A percentile compares a stretch with the other conserved stretches of the same genome.
phyloP scores from a whole-genome alignment of 37 sponge, comb jelly and placozoan species.

The Tethya wilhelma region DNA sequence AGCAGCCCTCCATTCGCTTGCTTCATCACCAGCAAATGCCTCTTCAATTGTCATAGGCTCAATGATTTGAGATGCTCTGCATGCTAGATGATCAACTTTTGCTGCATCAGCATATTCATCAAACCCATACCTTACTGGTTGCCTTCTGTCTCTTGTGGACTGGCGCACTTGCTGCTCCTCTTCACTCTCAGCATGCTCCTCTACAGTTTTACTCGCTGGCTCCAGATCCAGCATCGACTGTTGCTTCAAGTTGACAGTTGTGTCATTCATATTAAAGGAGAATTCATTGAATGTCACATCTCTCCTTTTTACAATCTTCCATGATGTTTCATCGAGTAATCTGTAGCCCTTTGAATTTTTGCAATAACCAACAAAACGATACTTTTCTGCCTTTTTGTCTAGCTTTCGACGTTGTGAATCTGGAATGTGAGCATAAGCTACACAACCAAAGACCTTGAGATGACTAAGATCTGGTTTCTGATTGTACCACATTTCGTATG shows the following conservation, averaged over 20 bases:
- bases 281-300: too few species aligned
- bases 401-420: constrained; percentile 30
- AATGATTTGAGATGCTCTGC: constrained; percentile 1
- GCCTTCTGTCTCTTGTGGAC: constrained; percentile 22
- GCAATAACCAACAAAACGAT: constrained; percentile 41
- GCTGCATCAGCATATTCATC: constrained; percentile 56
- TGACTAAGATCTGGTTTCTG: constrained; percentile 34
- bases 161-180: too few species aligned
- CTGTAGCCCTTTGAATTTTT: constrained; percentile 18
- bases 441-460: constrained; percentile 55
- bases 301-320: too few species aligned
- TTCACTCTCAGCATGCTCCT: not conserved
- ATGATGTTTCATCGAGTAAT: constrained; percentile 6
- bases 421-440: constrained; percentile 68
- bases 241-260: too few species aligned
- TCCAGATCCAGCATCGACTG: not conserved
- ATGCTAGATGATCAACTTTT: constrained; percentile 11
- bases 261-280: too few species aligned
- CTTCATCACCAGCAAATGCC: constrained; percentile 23
- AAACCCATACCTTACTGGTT: constrained; percentile 42
- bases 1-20: constrained; percentile 59
- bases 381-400: constrained; percentile 34
- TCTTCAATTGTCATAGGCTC: constrained; percentile 42
- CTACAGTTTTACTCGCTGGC: not conserved
- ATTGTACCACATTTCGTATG: constrained; percentile 36